Base-by-base conservation (phyloP, 2,113 vertebrate genomes). In the Ophthalmolycus amberensis region DNA sequence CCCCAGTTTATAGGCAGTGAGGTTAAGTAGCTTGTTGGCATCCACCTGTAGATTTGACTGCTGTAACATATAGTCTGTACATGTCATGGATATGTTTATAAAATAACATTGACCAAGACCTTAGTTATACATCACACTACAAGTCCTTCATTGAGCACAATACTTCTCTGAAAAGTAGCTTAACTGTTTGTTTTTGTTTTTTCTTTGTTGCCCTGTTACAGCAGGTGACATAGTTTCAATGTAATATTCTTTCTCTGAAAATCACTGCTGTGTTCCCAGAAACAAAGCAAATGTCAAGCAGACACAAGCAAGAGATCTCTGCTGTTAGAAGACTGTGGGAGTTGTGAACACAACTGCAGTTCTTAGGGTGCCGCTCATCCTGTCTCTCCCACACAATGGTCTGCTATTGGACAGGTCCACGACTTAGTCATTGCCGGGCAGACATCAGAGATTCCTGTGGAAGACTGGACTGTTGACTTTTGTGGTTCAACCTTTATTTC, bases 381-480 rank as follows among this genome's bases (percentile, higher is more conserved):
- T 59, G 15, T 78, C 46, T 80, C 66, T 65, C 6, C 54, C 58
- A 71, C 59, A 69, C 44, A 71, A 18, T 9, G 2, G 25, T 52
- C 11, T 52, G 44, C 34, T 32, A 29, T 34, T 75, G n/a, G 52
- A 66, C 42, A 34, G 58, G 4, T 54, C 63, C 1, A 11, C 44
- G 44, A 65, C 20, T 77, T 65, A 76, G 32, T 82, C 68, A 71
- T 25, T 60, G 58, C 54, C 0, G 3, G 68, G 37, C 3, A 0
- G 38, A 67, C 0, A 6, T 77, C 52, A 56, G 29, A 62, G 16
- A 54, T 74, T 73, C 25, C 20, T 69, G 54, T 73, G 29, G 22
- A 9, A 27, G 15, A 32, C 29, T 38, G 4, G 9, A 1, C 22
- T 59, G 11, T 32, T 66, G 54, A 74, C n/a, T 71, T 56, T 54